Conservation (phyloP, 2,113 vertebrate species). For the Lanius collurio region DNA sequence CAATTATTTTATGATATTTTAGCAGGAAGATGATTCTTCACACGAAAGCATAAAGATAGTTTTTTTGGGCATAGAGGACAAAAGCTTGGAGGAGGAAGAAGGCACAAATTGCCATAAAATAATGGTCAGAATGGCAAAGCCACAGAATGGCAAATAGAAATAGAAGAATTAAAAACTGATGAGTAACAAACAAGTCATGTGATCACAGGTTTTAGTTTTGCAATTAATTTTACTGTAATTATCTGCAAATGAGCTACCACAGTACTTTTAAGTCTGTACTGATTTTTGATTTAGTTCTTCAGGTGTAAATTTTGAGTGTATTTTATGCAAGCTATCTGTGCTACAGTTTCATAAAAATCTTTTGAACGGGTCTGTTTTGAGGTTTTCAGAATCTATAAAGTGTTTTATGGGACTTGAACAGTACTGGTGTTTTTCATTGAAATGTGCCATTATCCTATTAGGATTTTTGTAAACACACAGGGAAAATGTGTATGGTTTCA, state of each 20-base stretch:
- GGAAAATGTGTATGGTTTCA: background rate
- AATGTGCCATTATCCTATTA: fast-evolving
- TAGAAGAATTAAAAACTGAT: background rate
- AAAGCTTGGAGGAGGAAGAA: background rate
- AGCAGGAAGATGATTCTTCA: background rate
- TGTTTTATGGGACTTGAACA: background rate
- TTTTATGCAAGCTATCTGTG: background rate
- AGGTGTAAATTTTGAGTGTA: fast-evolving
- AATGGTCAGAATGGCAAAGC: background rate
- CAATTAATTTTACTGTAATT: background rate
- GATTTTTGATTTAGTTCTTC: background rate
- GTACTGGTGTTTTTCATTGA: background rate
- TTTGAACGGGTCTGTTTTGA: fast-evolving
- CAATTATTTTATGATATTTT: background rate
- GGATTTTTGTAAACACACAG: background rate
- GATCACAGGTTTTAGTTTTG: background rate
- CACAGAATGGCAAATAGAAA: background rate
- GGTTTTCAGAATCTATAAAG: background rate
- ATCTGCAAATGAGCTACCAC: background rate
- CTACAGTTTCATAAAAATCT: background rate
- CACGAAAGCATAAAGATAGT: background rate
- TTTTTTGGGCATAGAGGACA: background rate
- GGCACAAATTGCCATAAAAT: background rate
- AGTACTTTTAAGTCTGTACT: background rate
- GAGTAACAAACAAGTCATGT: fast-evolving